A percentile compares a stretch with the other conserved stretches of the same genome.
Evolutionary conservation across 92 coral and sea anemone species (phyloP).

Genomic region (Chrysogorgia sp.): DNA sequence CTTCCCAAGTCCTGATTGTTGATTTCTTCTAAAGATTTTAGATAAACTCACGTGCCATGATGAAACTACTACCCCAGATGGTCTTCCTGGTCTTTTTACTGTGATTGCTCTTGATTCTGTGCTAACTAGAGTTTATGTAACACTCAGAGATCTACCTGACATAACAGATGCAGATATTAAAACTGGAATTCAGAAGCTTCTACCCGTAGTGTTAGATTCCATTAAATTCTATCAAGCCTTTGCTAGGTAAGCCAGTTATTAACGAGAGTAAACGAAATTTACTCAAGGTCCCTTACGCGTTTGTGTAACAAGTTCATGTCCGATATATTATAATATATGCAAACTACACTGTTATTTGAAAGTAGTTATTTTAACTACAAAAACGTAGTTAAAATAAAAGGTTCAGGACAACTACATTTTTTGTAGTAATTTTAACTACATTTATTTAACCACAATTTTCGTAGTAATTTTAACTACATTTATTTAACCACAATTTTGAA

Average conservation of each 20-base stretch:
- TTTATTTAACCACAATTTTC: no score
- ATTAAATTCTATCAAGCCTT: conserved; percentile 82
- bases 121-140: conserved; percentile 73
- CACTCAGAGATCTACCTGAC: conserved; percentile 69
- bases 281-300: no score
- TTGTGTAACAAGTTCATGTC: no score
- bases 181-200: conserved; percentile 71
- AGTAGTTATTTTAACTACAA: no score
- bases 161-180: conserved; percentile 80
- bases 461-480: no score
- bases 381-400: no score
- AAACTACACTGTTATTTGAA: no score
- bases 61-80: conserved; percentile 59
- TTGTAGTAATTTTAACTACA: no score
- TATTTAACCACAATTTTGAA: no score
- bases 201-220: conserved; percentile 68
- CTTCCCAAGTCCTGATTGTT: neutral
- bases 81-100: conserved; percentile 77
- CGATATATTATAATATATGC: no score
- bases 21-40: conserved; percentile 4
- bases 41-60: conserved; percentile 31
- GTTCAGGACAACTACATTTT: no score
- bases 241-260: conserved; percentile 72
- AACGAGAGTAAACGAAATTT: no score
- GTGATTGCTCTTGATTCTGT: conserved; percentile 76